phyloP scores from a whole-genome alignment of 2,888 invertebrate species.

The Rhagonycha lutea region DNA sequence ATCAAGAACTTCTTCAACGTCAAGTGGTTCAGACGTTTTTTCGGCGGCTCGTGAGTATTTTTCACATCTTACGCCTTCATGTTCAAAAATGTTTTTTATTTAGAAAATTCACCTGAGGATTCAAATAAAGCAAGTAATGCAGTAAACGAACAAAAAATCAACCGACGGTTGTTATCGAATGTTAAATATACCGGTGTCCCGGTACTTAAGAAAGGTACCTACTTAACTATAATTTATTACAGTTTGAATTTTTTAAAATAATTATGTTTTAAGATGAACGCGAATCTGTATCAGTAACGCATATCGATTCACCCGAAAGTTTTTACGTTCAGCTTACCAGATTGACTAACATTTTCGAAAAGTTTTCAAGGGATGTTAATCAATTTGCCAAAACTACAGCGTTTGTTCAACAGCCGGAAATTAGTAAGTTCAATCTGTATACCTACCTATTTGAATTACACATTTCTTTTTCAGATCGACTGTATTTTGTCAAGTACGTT shows the following conservation, averaged over 20 bases:
- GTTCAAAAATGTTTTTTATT: neutral
- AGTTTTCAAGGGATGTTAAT: slow-evolving; percentile 19
- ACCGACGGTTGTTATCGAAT: neutral
- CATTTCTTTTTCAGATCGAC: slow-evolving; percentile 56
- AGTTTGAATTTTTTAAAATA: neutral
- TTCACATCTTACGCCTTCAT: neutral
- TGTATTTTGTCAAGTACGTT: slow-evolving; percentile 65
- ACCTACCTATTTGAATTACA: neutral
- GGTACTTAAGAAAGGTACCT: neutral
- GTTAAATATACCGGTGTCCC: neutral
- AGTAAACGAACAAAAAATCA: neutral
- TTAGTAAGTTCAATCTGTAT: slow-evolving; percentile 35
- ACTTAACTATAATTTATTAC: neutral
- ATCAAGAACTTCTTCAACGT: neutral
- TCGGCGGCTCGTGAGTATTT: neutral
- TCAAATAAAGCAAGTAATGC: neutral
- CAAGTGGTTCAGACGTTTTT: neutral
- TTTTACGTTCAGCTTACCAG: slow-evolving; percentile 67
- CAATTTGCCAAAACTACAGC: slow-evolving; percentile 36
- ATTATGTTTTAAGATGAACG: slow-evolving; percentile 40
- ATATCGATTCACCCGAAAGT: slow-evolving; percentile 63
- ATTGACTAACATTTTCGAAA: neutral
- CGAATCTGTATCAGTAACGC: slow-evolving; percentile 59
- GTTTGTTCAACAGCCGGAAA: slow-evolving; percentile 33
- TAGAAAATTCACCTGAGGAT: neutral